Percentiles rank a stretch among this genome's conserved stretches.
Conservation (phyloP, 2,113 vertebrate genomes). For the Oncorhynchus keta region DNA sequence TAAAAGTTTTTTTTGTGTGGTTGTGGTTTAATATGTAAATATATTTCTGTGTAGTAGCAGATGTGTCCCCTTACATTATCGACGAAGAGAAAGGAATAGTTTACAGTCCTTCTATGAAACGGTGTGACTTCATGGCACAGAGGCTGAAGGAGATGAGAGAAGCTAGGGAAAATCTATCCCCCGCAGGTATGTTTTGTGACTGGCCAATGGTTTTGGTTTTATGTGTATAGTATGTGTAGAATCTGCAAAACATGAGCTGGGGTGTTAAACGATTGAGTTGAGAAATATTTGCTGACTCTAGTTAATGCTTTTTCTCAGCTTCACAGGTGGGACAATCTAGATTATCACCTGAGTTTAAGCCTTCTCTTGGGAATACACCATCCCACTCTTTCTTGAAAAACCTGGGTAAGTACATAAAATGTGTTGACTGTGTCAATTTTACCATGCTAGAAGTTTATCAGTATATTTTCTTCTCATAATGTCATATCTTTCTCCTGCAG, state of each 20-base stretch:
- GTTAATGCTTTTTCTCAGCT: conserved; percentile 65
- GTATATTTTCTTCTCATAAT: background rate
- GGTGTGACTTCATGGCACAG: conserved; percentile 74
- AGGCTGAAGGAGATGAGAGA: conserved; percentile 83
- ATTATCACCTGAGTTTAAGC: conserved; percentile 32
- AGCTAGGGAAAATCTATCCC: conserved; percentile 80
- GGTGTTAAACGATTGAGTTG: too few relatives aligned
- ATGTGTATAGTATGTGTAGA: too few relatives aligned
- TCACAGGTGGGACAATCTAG: conserved; percentile 71
- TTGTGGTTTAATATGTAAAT: background rate
- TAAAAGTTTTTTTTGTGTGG: too few relatives aligned
- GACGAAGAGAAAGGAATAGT: conserved; percentile 76
- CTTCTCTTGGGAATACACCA: conserved; percentile 45
- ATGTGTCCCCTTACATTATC: conserved; percentile 80
- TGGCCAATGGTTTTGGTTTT: too few relatives aligned
- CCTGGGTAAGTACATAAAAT: conserved; percentile 69
- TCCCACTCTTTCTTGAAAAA: conserved; percentile 48
- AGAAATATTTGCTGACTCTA: background rate
- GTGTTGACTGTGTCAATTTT: too few relatives aligned
- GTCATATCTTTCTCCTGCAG: conserved; percentile 28
- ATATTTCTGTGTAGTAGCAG: conserved; percentile 56
- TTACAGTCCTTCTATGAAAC: conserved; percentile 76
- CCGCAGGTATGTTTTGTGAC: conserved; percentile 69
- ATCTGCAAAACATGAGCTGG: too few relatives aligned
- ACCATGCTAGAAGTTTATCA: too few relatives aligned